phyloP scores from a whole-genome alignment of 2,797 vertebrate species.

The Girardinus metallicus region DNA sequence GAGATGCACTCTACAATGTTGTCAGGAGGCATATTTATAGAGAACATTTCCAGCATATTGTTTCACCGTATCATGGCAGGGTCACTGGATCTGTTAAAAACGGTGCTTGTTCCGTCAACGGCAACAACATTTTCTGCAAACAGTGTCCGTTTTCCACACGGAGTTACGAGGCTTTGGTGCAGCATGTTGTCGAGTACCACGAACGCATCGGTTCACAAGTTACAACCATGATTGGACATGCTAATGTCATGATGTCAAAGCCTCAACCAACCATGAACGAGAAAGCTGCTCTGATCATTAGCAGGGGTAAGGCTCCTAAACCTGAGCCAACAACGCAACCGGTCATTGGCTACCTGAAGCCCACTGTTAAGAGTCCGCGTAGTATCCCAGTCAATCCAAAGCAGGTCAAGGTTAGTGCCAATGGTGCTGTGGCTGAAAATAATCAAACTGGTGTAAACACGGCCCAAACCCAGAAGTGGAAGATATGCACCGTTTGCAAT shows the following conservation, averaged over 20 bases:
- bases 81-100: constrained; percentile 87
- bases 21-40: constrained; percentile 99
- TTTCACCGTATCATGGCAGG: constrained; percentile 92
- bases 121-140: constrained; percentile 94
- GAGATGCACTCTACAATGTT: constrained; percentile 95
- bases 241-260: constrained; percentile 88
- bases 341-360: constrained; percentile 90
- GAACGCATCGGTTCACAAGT: constrained; percentile 98
- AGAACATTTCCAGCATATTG: constrained; percentile 98
- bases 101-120: constrained; percentile 79
- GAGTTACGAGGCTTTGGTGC: constrained; percentile 95
- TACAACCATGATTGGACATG: constrained; percentile 97
- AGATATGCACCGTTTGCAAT: constrained; percentile 98
- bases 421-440: constrained; percentile 75
- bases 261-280: constrained; percentile 85
- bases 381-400: constrained; percentile 76
- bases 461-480: constrained; percentile 97
- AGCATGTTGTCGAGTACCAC: constrained; percentile 97
- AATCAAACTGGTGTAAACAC: constrained; percentile 76
- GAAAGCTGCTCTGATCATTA: constrained; percentile 82
- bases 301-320: constrained; percentile 81
- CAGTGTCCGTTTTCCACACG: constrained; percentile 96
- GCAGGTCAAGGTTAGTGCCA: constrained; percentile 81
- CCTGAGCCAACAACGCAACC: constrained; percentile 86
- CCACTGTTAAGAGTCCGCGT: constrained; percentile 82